Base-by-base conservation (phyloP, 2,113 vertebrate species). In the Cranoglanis bouderius region DNA sequence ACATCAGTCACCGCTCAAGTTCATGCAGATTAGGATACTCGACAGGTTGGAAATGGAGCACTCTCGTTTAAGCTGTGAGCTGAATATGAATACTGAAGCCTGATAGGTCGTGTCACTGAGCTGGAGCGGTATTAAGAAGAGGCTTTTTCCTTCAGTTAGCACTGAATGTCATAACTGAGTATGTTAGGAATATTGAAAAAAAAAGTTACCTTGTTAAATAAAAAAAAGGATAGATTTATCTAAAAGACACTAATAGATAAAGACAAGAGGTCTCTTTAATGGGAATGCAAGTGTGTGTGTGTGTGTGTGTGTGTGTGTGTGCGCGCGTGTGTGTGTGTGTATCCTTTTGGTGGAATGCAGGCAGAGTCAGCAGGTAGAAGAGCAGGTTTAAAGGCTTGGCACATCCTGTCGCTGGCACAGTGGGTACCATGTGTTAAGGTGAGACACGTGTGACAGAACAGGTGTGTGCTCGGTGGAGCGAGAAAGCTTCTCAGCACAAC, bases 381-480 rank as follows among this genome's bases (percentile, higher is more conserved):
- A 78, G 70, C 70, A 78, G 57, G 82, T 59, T 65, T 85, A 72
- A 88, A 43, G 72, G 57, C 38, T 80, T 85, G 74, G 63, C 84
- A 78, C 75, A n/a, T 89, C 57, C 89, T 90, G 87, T 75, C 90
- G 65, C 72, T 80, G 77, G 70, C 88, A 84, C 84, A 90, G 87
- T 89, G 65, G 67, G 87, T 81, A 35, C 6, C 63, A 67, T 21
- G 85, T n/a, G 75, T 32, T 49, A 49, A 75, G 87, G 53, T 81
- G 51, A 80, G 84, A 85, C 84, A 82, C 88, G 89, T 87, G 65
- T 80, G 87, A 80, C 77, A 57, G 84, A 38, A 89, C 70, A 72
- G 84, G 88, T 75, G 87, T 90, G 87, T 87, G 61, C 82, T 82
- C 90, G 85, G 43, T 88, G 91, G 90, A 84, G 89, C 26, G 24